These are phyloP conservation scores for Penelope pileata DNA, from an alignment of 2,113 vertebrate genomes.

Conservation along the genomic window DNA sequence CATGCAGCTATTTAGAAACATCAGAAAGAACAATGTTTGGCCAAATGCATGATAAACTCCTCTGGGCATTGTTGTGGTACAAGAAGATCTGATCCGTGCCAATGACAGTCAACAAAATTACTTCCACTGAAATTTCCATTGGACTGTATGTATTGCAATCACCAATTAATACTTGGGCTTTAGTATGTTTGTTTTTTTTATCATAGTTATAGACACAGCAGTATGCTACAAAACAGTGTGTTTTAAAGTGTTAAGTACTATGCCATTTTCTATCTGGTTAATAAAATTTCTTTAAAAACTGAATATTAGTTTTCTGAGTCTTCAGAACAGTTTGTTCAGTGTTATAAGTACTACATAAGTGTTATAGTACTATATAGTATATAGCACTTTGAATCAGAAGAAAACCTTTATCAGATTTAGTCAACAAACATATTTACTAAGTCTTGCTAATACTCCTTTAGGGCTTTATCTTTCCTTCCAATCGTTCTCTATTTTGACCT, in stretches of 20 bases:
- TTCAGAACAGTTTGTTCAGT: neutral
- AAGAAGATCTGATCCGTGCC: neutral
- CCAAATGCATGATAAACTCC: neutral
- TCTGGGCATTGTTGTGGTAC: neutral
- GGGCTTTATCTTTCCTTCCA: neutral
- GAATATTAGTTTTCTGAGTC: neutral
- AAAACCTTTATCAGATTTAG: neutral
- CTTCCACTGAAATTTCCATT: neutral
- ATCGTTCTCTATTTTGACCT: neutral
- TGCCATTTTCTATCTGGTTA: neutral
- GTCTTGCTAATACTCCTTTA: neutral
- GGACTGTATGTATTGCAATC: neutral
- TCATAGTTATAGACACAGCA: neutral
- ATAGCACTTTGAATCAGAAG: neutral
- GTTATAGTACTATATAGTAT: neutral
- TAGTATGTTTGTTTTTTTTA: neutral
- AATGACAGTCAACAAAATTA: neutral
- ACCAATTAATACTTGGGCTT: neutral
- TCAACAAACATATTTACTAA: neutral
- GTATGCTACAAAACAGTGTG: neutral
- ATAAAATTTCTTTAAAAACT: neutral
- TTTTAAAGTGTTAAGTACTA: neutral
- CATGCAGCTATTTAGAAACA: neutral
- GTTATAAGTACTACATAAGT: too few species aligned
- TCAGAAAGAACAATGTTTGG: conserved; percentile 24